Evolutionary conservation across 1,140 invertebrate genomes (phyloP).

Genomic region (Drosophila teissieri): DNA sequence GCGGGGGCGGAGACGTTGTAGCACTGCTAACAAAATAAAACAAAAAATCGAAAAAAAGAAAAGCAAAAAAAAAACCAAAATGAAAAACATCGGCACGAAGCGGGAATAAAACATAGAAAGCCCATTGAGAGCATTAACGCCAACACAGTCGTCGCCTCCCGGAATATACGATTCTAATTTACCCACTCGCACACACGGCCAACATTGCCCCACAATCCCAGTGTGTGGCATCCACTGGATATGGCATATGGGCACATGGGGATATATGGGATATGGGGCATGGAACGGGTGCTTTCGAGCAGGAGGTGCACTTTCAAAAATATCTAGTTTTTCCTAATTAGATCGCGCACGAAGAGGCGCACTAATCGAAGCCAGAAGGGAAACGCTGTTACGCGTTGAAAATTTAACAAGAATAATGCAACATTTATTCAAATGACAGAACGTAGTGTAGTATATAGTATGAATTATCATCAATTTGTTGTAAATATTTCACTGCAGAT

Average conservation of each 20-base stretch:
- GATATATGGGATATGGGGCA: slow-evolving; percentile 39
- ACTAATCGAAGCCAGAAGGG: not conserved
- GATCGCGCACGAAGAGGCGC: slow-evolving; percentile 1
- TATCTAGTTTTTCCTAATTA: not conserved
- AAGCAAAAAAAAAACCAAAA: slow-evolving; percentile 16
- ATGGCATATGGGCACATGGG: slow-evolving; percentile 1
- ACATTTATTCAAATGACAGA: no score
- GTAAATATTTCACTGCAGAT: no score
- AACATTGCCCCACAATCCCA: slow-evolving; percentile 49
- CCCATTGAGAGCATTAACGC: slow-evolving; percentile 81
- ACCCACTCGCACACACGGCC: slow-evolving; percentile 31
- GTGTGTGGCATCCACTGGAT: slow-evolving; percentile 54
- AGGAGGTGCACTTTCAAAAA: slow-evolving; percentile 21
- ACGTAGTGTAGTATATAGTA: no score
- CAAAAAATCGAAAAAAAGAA: slow-evolving; percentile 13
- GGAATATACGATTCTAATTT: slow-evolving; percentile 59
- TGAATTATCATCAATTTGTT: no score
- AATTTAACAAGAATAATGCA: not conserved
- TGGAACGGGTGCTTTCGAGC: slow-evolving; percentile 5
- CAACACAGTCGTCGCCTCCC: slow-evolving; percentile 70
- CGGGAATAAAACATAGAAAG: slow-evolving; percentile 80
- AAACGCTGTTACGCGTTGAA: not conserved
- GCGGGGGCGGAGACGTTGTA: slow-evolving; percentile 16
- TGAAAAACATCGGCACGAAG: slow-evolving; percentile 57
- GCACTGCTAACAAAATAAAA: slow-evolving; percentile 9